Conservation (phyloP, 2,797 vertebrate genomes). For the Diglossa cyanea region DNA sequence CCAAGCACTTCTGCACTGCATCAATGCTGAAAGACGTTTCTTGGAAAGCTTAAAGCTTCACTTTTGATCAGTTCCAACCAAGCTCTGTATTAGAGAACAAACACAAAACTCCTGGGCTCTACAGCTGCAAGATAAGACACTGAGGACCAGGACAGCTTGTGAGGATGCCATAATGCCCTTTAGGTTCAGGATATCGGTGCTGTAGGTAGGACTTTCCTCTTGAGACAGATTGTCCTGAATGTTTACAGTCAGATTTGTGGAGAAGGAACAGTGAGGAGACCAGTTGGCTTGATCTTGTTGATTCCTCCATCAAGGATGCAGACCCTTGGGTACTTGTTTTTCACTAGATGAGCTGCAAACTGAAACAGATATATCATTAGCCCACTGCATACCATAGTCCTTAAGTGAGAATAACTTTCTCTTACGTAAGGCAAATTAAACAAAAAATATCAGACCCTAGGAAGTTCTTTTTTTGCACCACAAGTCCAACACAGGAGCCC, state of each 20-base stretch:
- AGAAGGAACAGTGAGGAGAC: constrained; percentile 92
- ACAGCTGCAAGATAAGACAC: neutral
- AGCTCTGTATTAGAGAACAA: neutral
- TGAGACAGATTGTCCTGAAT: neutral
- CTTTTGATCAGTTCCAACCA: neutral
- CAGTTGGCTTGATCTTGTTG: constrained; percentile 95
- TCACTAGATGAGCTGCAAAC: constrained; percentile 92
- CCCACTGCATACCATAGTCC: neutral
- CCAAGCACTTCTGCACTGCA: neutral
- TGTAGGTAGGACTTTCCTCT: neutral
- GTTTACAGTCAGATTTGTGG: constrained; percentile 84
- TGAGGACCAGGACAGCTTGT: neutral
- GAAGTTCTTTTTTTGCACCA: neutral
- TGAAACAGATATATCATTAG: constrained; percentile 60
- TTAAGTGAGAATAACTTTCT: neutral
- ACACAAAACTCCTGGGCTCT: neutral
- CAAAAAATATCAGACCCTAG: neutral
- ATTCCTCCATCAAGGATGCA: constrained; percentile 95
- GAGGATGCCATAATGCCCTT: neutral
- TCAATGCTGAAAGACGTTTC: neutral
- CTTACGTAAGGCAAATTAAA: neutral
- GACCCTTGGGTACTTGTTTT: constrained; percentile 88
- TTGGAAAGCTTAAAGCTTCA: constrained; percentile 9
- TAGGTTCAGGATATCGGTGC: neutral
- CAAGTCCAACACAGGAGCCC: neutral